Conservation (phyloP, 2,888 invertebrate species). For the Linnaemya tessellans region DNA sequence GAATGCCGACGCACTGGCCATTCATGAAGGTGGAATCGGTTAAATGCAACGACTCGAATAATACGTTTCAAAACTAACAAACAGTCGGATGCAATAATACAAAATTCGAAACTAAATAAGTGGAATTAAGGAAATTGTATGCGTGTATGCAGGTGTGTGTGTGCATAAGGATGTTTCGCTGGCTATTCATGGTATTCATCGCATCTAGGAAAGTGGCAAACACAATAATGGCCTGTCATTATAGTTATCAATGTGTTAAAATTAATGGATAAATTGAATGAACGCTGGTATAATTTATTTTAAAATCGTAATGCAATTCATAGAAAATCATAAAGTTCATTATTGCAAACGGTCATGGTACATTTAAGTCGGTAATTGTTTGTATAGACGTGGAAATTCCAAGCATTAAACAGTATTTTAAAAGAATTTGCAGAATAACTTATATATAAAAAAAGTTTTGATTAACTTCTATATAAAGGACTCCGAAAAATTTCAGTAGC, state of each 20-base stretch:
- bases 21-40: constrained; percentile 1
- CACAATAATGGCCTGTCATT: constrained; percentile 43
- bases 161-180: not conserved
- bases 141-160: not conserved
- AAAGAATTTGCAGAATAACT: too few species aligned
- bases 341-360: not conserved
- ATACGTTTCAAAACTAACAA: constrained; percentile 41
- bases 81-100: not conserved
- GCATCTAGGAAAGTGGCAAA: not conserved
- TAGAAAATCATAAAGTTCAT: constrained; percentile 21
- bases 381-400: not conserved
- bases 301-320: constrained; percentile 41
- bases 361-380: not conserved
- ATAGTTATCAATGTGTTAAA: constrained; percentile 59
- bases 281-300: constrained; percentile 35
- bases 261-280: constrained; percentile 56
- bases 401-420: not conserved
- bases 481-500: too few species aligned
- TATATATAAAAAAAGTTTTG: too few species aligned
- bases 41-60: constrained; percentile 43
- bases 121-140: constrained; percentile 10
- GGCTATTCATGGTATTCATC: not conserved
- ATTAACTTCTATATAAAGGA: too few species aligned
- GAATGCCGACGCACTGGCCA: not conserved
- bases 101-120: constrained; percentile 41